Evolutionary conservation across 2,888 invertebrate species (phyloP), one percentile per base, ranked within the genome.

Genomic region (Thyatira batis): DNA sequence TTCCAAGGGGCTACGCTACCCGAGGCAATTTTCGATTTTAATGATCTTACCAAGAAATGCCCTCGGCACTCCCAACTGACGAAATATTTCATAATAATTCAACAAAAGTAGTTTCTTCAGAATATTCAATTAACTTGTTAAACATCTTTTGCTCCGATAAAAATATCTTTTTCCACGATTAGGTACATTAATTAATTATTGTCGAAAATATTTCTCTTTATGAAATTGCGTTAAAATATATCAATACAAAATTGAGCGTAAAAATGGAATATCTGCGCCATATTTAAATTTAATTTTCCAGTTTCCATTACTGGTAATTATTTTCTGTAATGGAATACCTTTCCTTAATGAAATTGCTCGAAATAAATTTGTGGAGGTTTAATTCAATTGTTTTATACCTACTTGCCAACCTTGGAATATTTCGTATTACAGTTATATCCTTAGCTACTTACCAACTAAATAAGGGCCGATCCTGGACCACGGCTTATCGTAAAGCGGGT

Each of bases 391-490:
- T 27, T 48, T 27, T 21, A 21, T 27, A 28, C 17, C 17, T 27
- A 6, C 3, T 17, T 9, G 25, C 20, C 27, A 45, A 23, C n/a
- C 21, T 20, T 23, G 20, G n/a, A 13, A 13, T 13, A 3, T 46
- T 13, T 23, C n/a, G n/a, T 46, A 46, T 25, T 25, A 13, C 13
- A 25, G 5, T 25, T 43, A 17, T 43, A n/a, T 25, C 45, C 13
- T 45, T 45, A 46, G 11, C 20, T 25, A 71, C 89, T 92, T 81
- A 94, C 96, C 97, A 50, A 97, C 91, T 73, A 97, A 93, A 80
- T 96, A 97, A 9, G 96, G 95, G 8, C 96, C 96, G 21, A 96
- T 94, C 70, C 97, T 92, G 60, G 96, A 93, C 96, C 97, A 97
- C 8, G 97, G 97, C 72, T 96, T 97, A 83, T 96, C 96, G 78